These are phyloP conservation scores for Rhyacophila evoluta DNA, from an alignment of 2,888 invertebrate genomes.

Conservation along the genomic window DNA sequence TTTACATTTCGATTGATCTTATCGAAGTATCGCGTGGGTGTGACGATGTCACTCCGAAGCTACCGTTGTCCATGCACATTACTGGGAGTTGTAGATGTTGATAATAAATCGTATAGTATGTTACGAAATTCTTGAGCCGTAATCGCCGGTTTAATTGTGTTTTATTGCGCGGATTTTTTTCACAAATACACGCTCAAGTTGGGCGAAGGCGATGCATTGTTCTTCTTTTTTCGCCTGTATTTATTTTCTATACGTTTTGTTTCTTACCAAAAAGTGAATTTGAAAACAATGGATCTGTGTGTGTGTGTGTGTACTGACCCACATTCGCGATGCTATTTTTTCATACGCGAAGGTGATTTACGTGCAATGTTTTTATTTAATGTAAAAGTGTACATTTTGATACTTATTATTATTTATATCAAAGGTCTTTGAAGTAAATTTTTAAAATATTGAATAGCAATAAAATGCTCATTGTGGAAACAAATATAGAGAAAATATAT, in stretches of 20 bases:
- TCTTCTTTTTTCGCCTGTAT: slow-evolving; percentile 49
- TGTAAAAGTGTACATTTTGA: slow-evolving; percentile 1
- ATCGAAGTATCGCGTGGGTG: too few species aligned
- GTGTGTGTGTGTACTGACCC: slow-evolving; percentile 40
- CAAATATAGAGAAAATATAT: too few species aligned
- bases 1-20: too few species aligned
- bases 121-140: slow-evolving; percentile 48
- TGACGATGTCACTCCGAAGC: not conserved
- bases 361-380: not conserved
- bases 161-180: slow-evolving; percentile 51
- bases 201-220: slow-evolving; percentile 50
- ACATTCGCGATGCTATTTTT: slow-evolving; percentile 34
- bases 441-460: too few species aligned
- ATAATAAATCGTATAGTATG: slow-evolving; percentile 30
- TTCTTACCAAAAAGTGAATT: slow-evolving; percentile 41
- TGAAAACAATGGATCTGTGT: slow-evolving; percentile 43
- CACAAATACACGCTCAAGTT: slow-evolving; percentile 37
- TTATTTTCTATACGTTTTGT: slow-evolving; percentile 40
- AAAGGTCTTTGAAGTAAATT: not conserved
- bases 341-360: slow-evolving; percentile 43
- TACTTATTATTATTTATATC: not conserved
- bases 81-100: not conserved
- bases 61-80: slow-evolving; percentile 24
- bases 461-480: too few species aligned
- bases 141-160: slow-evolving; percentile 49